These are phyloP conservation scores for Cherax quadricarinatus DNA, from an alignment of 1,140 invertebrate species.

Conservation along the genomic window DNA sequence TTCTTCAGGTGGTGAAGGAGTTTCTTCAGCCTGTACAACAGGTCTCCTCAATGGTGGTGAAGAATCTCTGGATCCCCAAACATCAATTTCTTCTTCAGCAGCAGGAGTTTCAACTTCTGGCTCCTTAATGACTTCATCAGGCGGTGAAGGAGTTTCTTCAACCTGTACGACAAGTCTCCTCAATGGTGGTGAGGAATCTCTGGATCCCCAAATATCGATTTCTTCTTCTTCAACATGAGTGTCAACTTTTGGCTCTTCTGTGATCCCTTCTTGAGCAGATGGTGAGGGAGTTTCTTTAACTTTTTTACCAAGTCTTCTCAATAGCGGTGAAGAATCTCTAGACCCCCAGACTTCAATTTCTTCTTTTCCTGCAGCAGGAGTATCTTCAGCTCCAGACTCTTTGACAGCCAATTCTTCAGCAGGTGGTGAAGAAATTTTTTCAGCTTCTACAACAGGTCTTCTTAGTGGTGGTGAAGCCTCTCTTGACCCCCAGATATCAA, in stretches of 20 bases:
- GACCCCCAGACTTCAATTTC: background rate
- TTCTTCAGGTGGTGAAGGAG: conserved; percentile 1
- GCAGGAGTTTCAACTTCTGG: background rate
- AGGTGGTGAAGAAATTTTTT: background rate
- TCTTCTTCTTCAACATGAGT: conserved; percentile 5
- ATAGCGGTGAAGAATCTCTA: conserved; percentile 15
- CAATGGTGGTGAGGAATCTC: background rate
- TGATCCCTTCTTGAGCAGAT: background rate
- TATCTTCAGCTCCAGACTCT: background rate
- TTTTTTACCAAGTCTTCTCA: background rate
- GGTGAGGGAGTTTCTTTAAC: background rate
- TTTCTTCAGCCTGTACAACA: background rate
- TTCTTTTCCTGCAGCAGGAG: background rate
- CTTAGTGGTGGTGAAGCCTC: background rate
- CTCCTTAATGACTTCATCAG: background rate
- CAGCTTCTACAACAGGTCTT: background rate
- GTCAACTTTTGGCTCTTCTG: background rate
- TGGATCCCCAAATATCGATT: background rate
- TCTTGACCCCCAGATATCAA: background rate
- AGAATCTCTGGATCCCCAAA: background rate
- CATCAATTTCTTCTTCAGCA: background rate
- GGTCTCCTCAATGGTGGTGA: conserved; percentile 3
- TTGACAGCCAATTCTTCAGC: background rate
- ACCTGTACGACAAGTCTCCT: background rate
- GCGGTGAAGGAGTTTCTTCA: background rate